Conservation (phyloP, 2,797 vertebrate genomes). For the Anguilla anguilla region DNA sequence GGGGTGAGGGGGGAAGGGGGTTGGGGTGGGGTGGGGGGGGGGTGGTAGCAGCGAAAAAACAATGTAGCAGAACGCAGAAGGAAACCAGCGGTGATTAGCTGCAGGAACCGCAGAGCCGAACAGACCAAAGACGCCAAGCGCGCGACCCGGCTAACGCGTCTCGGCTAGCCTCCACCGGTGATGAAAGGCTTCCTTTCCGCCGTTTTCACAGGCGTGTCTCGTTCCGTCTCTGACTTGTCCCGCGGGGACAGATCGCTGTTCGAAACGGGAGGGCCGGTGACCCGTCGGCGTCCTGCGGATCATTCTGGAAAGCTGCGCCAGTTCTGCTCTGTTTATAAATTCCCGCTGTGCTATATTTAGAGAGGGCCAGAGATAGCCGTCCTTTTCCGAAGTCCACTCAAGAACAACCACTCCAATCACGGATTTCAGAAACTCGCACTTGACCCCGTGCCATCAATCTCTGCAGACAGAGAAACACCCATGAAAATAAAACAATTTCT, state of each 20-base stretch:
- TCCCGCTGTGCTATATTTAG: constrained; percentile 1
- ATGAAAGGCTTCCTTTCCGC: background rate
- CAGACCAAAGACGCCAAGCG: constrained; percentile 2
- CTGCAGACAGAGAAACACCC: background rate
- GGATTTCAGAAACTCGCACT: background rate
- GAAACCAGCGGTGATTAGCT: background rate
- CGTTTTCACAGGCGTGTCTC: background rate
- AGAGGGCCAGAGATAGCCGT: background rate
- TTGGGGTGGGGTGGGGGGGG: background rate
- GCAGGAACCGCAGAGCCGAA: background rate
- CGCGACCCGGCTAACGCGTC: background rate
- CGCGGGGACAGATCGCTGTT: background rate
- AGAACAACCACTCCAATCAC: background rate
- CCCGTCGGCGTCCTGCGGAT: background rate
- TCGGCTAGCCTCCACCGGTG: background rate
- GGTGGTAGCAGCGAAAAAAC: background rate
- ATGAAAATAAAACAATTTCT: background rate
- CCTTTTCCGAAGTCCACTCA: background rate
- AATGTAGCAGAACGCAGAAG: background rate
- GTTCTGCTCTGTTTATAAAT: background rate
- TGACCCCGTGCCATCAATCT: background rate
- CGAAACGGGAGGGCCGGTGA: background rate
- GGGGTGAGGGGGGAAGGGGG: background rate
- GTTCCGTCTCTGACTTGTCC: background rate
- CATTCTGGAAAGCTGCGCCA: background rate